phyloP scores from a whole-genome alignment of 1,140 invertebrate genomes.

The Chironomus tepperi region DNA sequence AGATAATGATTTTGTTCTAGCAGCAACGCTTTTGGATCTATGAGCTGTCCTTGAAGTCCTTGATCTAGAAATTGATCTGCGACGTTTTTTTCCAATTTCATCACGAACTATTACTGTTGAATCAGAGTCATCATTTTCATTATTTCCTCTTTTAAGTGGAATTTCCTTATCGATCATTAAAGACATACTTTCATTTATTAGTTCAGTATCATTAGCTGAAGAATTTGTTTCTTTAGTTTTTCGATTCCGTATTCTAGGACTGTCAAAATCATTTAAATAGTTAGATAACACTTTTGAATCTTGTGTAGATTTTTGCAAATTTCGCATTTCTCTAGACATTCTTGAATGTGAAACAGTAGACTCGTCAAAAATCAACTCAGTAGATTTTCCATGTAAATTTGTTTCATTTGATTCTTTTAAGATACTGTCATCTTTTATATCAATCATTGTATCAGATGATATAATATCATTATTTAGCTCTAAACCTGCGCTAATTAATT shows the following conservation, averaged over 20 bases:
- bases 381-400: no score
- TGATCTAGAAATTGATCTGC: neutral
- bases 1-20: neutral
- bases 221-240: slow-evolving; percentile 36
- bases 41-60: neutral
- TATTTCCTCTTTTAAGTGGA: neutral
- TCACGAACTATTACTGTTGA: slow-evolving; percentile 26
- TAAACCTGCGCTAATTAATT: neutral
- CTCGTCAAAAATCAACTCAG: neutral
- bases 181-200: slow-evolving; percentile 12
- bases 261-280: slow-evolving; percentile 30
- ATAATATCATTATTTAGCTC: neutral
- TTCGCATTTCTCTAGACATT: slow-evolving; percentile 28
- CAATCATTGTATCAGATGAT: neutral
- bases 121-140: slow-evolving; percentile 25
- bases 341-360: neutral
- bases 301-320: slow-evolving; percentile 33
- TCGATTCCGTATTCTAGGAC: slow-evolving; percentile 42
- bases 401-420: neutral
- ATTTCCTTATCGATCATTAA: neutral
- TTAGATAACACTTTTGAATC: slow-evolving; percentile 36
- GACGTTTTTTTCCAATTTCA: slow-evolving; percentile 31
- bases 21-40: neutral
- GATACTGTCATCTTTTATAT: neutral
- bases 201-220: slow-evolving; percentile 16